A percentile compares a stretch with the other conserved stretches of the same genome.
phyloP scores from a whole-genome alignment of 2,888 invertebrate genomes.

The Leptinotarsa tumamoca region DNA sequence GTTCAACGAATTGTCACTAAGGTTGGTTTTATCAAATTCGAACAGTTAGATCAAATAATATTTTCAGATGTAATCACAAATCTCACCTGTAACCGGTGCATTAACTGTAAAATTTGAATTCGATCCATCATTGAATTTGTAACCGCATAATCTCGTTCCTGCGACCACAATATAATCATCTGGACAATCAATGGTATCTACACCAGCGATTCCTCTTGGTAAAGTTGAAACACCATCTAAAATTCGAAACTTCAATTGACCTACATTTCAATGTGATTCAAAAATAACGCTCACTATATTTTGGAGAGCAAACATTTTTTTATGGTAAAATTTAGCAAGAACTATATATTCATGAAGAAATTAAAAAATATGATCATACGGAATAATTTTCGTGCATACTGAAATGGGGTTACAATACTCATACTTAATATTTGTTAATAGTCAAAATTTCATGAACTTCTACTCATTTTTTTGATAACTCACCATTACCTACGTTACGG shows the following conservation, averaged over 20 bases:
- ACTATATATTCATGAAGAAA: too few species aligned
- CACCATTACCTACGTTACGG: slow-evolving; percentile 76
- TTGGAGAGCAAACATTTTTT: too few species aligned
- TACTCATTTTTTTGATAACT: slow-evolving; percentile 42
- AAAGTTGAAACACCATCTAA: slow-evolving; percentile 74
- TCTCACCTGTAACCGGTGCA: slow-evolving; percentile 76
- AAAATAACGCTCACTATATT: too few species aligned
- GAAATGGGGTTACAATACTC: too few species aligned
- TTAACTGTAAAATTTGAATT: slow-evolving; percentile 74
- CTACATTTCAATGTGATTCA: too few species aligned
- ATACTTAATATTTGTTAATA: too few species aligned
- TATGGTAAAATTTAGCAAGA: too few species aligned
- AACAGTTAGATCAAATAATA: not conserved
- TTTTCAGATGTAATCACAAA: not conserved
- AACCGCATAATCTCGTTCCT: slow-evolving; percentile 79
- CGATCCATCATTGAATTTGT: slow-evolving; percentile 79
- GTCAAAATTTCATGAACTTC: not conserved
- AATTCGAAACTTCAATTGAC: slow-evolving; percentile 23
- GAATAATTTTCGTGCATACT: too few species aligned
- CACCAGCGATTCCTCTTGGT: slow-evolving; percentile 78
- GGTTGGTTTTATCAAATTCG: too few species aligned
- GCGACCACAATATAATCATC: slow-evolving; percentile 80
- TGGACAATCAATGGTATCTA: slow-evolving; percentile 81
- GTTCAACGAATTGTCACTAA: too few species aligned
- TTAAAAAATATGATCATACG: too few species aligned